Base-by-base conservation (phyloP, 2,888 invertebrate genomes). In the Hypomecis atomaria region DNA sequence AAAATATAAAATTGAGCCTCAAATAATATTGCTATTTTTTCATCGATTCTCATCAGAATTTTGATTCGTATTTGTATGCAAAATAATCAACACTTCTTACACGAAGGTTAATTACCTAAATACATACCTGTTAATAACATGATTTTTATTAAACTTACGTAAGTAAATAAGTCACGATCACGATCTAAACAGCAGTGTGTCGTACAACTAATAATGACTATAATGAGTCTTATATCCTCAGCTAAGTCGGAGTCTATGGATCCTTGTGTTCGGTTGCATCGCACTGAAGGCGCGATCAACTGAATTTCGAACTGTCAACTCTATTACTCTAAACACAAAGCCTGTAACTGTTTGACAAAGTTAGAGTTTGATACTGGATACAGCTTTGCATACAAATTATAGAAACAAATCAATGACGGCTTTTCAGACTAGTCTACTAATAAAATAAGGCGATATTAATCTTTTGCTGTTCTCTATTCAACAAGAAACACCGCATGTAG, bases 221-320 rank as follows among this genome's bases (percentile, higher is more conserved):
- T 81, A 81, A 79, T 78, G 78, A 79, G 73, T 70, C 69, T 76
- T 76, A 75, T 82, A 79, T 81, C 79, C 79, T 76, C 71, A 67
- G 74, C 73, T 74, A 64, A 71, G 62, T 66, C 69, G 65, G 74
- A 75, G 79, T 76, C 77, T 76, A 75, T 72, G 78, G 78, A 78
- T 81, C 77, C 72, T 77, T 73, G 78, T 81, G 72, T 78, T 77
- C 62, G 68, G 67, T 67, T 77, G 76, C 79, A 78, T 75, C 77
- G 76, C 71, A 79, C 71, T 75, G 75, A 77, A 75, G 45, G 55
- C 44, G 5, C 23, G 0, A 45, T 23, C 8, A 59, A 8, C 10
- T 42, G 23, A 44, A 13, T 9, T 34, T 4, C 54, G 23, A 23
- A 23, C 37, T 34, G 9, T 47, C 6, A 50, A 56, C 66, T 55